Conservation (phyloP, 2,113 vertebrate genomes). For the Progne subis region DNA sequence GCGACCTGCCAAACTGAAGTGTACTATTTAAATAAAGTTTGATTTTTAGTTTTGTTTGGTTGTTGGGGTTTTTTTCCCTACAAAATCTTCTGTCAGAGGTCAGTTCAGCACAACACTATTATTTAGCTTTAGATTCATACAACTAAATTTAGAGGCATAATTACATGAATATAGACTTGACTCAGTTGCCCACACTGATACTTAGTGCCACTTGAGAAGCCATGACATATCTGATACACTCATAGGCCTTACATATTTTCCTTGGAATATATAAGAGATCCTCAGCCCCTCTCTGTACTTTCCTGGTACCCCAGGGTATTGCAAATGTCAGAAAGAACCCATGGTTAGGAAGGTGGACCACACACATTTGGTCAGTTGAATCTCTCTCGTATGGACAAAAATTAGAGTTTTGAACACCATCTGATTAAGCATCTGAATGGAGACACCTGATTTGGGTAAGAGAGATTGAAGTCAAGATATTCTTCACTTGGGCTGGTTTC, state of each 20-base stretch:
- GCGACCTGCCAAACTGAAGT: background rate
- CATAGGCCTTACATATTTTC: background rate
- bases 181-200: background rate
- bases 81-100: background rate
- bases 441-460: background rate
- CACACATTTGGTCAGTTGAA: background rate
- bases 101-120: background rate
- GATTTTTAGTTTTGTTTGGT: background rate
- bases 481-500: background rate
- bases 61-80: background rate
- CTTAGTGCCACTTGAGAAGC: background rate
- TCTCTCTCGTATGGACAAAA: accelerated
- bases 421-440: background rate
- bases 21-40: background rate
- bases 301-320: accelerated
- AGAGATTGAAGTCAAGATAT: background rate
- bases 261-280: background rate
- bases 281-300: background rate
- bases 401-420: background rate
- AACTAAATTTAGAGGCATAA: background rate
- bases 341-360: background rate
- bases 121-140: background rate
- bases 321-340: background rate
- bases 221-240: background rate
- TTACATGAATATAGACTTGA: background rate